Percentiles rank a stretch among this genome's conserved stretches.
Evolutionary conservation across 2,888 invertebrate genomes (phyloP).

Genomic region (Caenorhabditis japonica): DNA sequence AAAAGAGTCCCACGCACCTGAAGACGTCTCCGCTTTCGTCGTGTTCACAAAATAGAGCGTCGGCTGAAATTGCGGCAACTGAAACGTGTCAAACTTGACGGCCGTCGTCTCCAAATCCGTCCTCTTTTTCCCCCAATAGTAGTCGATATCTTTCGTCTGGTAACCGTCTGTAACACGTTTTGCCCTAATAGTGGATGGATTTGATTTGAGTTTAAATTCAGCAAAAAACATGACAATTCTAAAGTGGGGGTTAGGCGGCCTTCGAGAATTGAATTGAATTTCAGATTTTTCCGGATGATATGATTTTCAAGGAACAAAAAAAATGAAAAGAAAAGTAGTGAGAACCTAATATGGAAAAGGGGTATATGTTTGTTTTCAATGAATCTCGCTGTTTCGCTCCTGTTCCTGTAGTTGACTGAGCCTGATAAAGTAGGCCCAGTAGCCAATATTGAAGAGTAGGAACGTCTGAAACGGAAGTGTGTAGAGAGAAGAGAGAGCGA

Average conservation of each 20-base stretch:
- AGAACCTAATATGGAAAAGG: constrained; percentile 1
- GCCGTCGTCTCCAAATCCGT: constrained; percentile 73
- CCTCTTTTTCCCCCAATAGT: constrained; percentile 78
- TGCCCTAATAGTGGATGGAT: constrained; percentile 19
- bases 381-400: constrained; percentile 37
- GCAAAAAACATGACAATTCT: too few species aligned
- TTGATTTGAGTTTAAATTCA: too few species aligned
- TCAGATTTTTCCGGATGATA: constrained; percentile 33
- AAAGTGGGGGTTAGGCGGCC: constrained; percentile 45
- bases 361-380: constrained; percentile 1
- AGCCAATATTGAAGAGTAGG: constrained; percentile 88
- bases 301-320: constrained; percentile 17
- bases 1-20: constrained; percentile 54
- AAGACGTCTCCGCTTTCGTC: constrained; percentile 70
- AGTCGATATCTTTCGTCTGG: constrained; percentile 79
- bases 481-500: neutral
- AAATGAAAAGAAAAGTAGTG: neutral
- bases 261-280: constrained; percentile 21
- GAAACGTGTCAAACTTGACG: constrained; percentile 75
- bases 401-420: constrained; percentile 52
- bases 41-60: constrained; percentile 70
- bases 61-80: constrained; percentile 79
- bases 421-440: constrained; percentile 67
- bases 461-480: constrained; percentile 83
- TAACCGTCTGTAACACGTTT: constrained; percentile 78